Evolutionary conservation across 2,113 vertebrate species (phyloP).

Genomic region (Caranx ignobilis): DNA sequence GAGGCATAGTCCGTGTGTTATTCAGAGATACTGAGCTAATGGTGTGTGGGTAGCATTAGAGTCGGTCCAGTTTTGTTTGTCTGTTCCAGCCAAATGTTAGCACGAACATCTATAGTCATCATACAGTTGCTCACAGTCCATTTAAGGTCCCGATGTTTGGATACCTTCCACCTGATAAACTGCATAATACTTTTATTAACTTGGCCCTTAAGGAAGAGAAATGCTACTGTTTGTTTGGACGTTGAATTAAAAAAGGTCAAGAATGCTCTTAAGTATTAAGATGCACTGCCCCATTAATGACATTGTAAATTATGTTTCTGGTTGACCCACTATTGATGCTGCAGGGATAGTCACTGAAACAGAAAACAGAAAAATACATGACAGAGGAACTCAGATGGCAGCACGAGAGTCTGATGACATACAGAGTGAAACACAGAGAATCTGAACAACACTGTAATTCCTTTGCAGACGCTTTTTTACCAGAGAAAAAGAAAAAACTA

Average conservation of each 20-base stretch:
- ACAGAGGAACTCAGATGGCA: neutral
- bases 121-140: neutral
- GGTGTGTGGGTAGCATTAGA: neutral
- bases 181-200: neutral
- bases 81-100: neutral
- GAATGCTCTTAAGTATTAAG: neutral
- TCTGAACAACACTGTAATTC: neutral
- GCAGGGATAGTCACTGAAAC: neutral
- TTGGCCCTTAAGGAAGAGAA: neutral
- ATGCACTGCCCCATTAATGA: neutral
- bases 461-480: neutral
- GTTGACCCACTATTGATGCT: constrained; percentile 2
- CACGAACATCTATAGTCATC: neutral
- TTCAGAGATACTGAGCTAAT: no score
- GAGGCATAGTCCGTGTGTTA: neutral
- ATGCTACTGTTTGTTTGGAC: neutral
- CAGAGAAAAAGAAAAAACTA: constrained; percentile 26
- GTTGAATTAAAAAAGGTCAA: neutral
- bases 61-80: neutral
- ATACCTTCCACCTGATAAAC: neutral
- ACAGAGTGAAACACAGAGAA: neutral
- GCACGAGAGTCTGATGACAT: neutral
- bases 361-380: constrained; percentile 8
- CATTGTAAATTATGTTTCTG: constrained; percentile 15
- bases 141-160: neutral